phyloP scores from a whole-genome alignment of 2,113 vertebrate genomes.

The Labeo rohita region DNA sequence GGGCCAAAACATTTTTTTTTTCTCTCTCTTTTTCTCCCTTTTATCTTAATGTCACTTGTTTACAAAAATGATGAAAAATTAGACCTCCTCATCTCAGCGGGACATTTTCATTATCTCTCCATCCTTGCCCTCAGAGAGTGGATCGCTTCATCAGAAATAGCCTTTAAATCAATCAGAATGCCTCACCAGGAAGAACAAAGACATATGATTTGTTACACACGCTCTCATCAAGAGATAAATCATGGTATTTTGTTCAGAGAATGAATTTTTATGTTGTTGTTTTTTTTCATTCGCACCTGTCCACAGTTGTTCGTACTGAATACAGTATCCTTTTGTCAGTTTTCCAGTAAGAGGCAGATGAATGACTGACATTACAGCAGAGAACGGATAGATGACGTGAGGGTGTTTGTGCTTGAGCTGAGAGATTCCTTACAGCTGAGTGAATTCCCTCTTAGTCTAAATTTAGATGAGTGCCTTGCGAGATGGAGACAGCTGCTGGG shows the following conservation, averaged over 20 bases:
- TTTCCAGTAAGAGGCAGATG: background rate
- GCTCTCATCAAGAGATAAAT: constrained; percentile 35
- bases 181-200: constrained; percentile 46
- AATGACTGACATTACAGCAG: background rate
- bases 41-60: background rate
- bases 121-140: background rate
- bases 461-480: constrained; percentile 23
- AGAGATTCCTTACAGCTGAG: constrained; percentile 35
- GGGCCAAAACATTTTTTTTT: background rate
- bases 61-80: background rate
- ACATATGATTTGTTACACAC: constrained; percentile 40
- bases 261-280: background rate
- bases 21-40: no score
- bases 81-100: background rate
- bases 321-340: background rate
- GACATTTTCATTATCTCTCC: constrained; percentile 11
- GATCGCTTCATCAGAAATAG: constrained; percentile 46
- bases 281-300: background rate
- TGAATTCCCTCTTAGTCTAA: constrained; percentile 36
- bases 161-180: constrained; percentile 49
- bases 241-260: background rate
- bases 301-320: background rate
- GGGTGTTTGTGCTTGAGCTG: constrained; percentile 16
- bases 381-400: constrained; percentile 6
- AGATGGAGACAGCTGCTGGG: constrained; percentile 26